phyloP scores from a whole-genome alignment of 2,888 invertebrate species.

The Drosophila niveifrons region DNA sequence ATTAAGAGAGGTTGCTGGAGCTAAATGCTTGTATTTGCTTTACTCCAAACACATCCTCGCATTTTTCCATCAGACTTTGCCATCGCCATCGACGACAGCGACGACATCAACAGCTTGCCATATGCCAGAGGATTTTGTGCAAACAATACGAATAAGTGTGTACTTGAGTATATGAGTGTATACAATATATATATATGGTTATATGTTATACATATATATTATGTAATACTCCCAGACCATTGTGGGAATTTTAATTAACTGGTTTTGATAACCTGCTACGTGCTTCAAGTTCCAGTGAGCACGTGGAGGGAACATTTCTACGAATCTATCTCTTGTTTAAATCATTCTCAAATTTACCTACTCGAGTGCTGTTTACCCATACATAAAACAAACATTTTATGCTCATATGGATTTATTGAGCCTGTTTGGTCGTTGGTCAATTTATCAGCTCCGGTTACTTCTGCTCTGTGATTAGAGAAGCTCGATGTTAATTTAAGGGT shows the following conservation, averaged over 20 bases:
- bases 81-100: background rate
- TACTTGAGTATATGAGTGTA: constrained; percentile 41
- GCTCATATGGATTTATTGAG: constrained; percentile 1
- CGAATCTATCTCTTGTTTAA: background rate
- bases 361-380: background rate
- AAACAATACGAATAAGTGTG: constrained; percentile 64
- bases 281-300: background rate
- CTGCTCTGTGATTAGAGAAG: constrained; percentile 23
- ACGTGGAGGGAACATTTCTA: background rate
- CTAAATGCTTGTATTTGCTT: constrained; percentile 54
- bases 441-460: constrained; percentile 4
- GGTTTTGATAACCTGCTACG: constrained; percentile 50
- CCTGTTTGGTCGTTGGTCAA: background rate
- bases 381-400: background rate
- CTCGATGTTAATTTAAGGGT: constrained; percentile 6
- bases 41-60: constrained; percentile 39
- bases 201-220: constrained; percentile 9
- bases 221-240: constrained; percentile 54
- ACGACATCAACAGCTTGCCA: constrained; percentile 26
- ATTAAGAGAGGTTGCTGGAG: constrained; percentile 47
- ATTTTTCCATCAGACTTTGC: constrained; percentile 40
- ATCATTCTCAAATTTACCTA: background rate
- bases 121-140: constrained; percentile 55
- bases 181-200: constrained; percentile 7
- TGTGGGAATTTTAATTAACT: constrained; percentile 79